A percentile compares a stretch with the other conserved stretches of the same genome.
Evolutionary conservation across 2,797 vertebrate species (phyloP).

Genomic region (Takifugu rubripes): DNA sequence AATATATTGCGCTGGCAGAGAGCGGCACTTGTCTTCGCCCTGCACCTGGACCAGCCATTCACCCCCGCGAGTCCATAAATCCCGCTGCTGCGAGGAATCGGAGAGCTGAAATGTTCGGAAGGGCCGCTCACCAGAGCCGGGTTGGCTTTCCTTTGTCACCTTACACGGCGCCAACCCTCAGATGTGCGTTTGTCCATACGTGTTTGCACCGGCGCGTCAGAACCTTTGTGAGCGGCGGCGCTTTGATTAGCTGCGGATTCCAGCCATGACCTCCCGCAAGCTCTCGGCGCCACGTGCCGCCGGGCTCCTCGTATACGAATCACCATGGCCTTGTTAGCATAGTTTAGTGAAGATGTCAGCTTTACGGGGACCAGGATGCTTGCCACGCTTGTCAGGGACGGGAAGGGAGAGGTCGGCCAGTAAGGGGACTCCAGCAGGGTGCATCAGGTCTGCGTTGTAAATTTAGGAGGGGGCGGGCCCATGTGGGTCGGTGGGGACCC

Average conservation of each 20-base stretch:
- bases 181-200: constrained; percentile 30
- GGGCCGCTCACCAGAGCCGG: constrained; percentile 37
- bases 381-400: constrained; percentile 72
- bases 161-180: constrained; percentile 33
- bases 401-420: constrained; percentile 63
- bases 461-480: constrained; percentile 48
- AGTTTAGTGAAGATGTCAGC: constrained; percentile 82
- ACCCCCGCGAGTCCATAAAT: constrained; percentile 63
- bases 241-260: constrained; percentile 61
- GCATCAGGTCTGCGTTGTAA: constrained; percentile 62
- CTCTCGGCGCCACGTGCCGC: constrained; percentile 39
- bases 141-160: constrained; percentile 40
- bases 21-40: constrained; percentile 61
- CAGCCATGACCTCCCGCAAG: constrained; percentile 8
- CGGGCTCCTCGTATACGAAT: constrained; percentile 77
- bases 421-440: constrained; percentile 40
- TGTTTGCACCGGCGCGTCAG: constrained; percentile 17
- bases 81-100: constrained; percentile 32
- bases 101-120: constrained; percentile 42
- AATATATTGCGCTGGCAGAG: constrained; percentile 59
- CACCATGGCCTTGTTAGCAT: constrained; percentile 79
- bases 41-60: constrained; percentile 68
- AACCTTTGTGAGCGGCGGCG: constrained; percentile 23
- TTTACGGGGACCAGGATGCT: constrained; percentile 75
- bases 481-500: constrained; percentile 45